A percentile compares a stretch with the other conserved stretches of the same genome.
phyloP scores from a whole-genome alignment of 2,797 vertebrate species.

The Falco novaeseelandiae region DNA sequence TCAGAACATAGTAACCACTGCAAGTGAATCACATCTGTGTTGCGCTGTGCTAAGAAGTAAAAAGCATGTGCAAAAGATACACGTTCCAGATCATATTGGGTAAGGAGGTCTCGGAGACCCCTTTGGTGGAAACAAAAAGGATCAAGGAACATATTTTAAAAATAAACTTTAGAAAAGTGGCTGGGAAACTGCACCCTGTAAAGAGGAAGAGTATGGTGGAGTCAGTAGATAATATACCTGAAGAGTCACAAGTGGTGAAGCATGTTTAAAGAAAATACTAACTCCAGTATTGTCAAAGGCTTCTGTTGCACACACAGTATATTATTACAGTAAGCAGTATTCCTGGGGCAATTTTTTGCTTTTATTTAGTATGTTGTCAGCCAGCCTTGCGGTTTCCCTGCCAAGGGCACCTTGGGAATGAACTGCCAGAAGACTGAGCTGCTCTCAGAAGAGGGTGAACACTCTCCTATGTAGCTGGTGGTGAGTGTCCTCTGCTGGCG shows the following conservation, averaged over 20 bases:
- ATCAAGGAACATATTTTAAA: neutral
- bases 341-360: neutral
- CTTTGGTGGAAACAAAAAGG: neutral
- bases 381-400: neutral
- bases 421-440: neutral
- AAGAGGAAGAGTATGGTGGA: neutral
- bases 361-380: neutral
- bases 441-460: neutral
- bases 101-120: neutral
- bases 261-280: neutral
- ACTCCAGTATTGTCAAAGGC: neutral
- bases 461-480: neutral
- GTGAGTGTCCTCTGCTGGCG: neutral
- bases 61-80: accelerated
- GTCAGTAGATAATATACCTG: neutral
- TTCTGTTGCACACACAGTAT: neutral
- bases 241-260: neutral
- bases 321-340: neutral
- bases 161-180: neutral
- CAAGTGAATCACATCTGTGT: accelerated
- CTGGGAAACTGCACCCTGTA: neutral
- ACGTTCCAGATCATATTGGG: neutral
- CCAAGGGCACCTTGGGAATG: neutral
- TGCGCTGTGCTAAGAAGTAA: neutral
- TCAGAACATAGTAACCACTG: neutral